These are phyloP conservation scores for Phenganax stokvisi DNA, from an alignment of 92 coral and sea anemone species.

Conservation along the genomic window DNA sequence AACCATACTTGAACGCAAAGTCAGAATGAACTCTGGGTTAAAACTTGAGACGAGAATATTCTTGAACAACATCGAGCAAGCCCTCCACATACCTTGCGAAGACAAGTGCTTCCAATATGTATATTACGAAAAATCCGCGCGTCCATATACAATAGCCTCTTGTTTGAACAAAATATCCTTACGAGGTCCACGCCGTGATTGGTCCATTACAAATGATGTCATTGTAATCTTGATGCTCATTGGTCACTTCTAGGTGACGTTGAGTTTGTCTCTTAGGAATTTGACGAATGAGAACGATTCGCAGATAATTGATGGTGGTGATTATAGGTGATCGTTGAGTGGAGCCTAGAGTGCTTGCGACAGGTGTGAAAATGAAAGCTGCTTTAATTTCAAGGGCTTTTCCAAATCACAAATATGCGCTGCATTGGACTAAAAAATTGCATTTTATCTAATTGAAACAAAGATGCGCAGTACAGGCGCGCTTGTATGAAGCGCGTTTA, in stretches of 20 bases:
- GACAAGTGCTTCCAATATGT: slow-evolving; percentile 1
- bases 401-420: no score
- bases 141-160: slow-evolving; percentile 16
- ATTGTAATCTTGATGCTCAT: not conserved
- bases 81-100: not conserved
- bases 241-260: slow-evolving; percentile 4
- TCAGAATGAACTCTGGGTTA: not conserved
- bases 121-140: slow-evolving; percentile 11
- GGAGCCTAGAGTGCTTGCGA: not conserved
- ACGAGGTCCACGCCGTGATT: not conserved
- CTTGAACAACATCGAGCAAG: not conserved
- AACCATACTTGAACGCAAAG: not conserved
- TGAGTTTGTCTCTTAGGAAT: not conserved
- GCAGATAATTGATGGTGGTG: slow-evolving; percentile 28
- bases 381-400: slow-evolving; percentile 1
- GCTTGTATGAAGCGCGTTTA: no score
- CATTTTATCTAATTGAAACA: no score
- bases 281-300: slow-evolving; percentile 37
- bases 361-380: slow-evolving; percentile 11
- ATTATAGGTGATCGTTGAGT: slow-evolving; percentile 14
- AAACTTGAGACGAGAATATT: not conserved
- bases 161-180: slow-evolving; percentile 10
- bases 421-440: no score
- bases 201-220: not conserved
- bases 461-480: no score